phyloP scores from a whole-genome alignment of 2,888 invertebrate species.

The Ametastegia equiseti region DNA sequence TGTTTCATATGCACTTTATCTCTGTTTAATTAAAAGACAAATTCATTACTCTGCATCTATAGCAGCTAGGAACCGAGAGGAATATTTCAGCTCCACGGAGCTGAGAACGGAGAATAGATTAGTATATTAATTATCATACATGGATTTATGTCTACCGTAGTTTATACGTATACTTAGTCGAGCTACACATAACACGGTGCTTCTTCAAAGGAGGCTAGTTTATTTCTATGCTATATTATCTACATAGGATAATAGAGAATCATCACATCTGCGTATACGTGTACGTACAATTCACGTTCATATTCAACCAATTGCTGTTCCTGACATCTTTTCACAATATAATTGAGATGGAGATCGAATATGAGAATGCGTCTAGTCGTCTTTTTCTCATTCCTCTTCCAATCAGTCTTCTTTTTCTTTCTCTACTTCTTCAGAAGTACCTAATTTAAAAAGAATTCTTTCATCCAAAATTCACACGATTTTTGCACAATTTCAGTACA shows the following conservation, averaged over 20 bases:
- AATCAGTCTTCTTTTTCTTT: too few species aligned
- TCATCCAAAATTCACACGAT: too few species aligned
- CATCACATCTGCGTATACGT: not conserved
- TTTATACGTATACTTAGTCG: not conserved
- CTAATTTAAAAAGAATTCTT: too few species aligned
- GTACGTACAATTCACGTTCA: too few species aligned
- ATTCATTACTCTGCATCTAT: not conserved
- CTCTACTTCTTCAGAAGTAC: too few species aligned
- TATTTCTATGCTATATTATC: too few species aligned
- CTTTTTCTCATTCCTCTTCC: not conserved
- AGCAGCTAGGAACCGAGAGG: not conserved
- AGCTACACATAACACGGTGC: not conserved
- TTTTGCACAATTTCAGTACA: too few species aligned
- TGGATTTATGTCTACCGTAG: not conserved
- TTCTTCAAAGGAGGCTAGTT: not conserved
- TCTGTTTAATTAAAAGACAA: not conserved
- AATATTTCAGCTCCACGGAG: not conserved
- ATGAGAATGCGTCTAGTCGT: not conserved
- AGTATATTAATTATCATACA: not conserved
- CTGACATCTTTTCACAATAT: not conserved
- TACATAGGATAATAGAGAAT: not conserved
- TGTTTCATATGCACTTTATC: not conserved
- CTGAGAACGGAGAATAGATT: not conserved
- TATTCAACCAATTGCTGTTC: not conserved
- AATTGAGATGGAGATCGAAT: slow-evolving; percentile 9